Base-by-base conservation (phyloP, 2,797 vertebrate species). In the Serranus cabrilla region DNA sequence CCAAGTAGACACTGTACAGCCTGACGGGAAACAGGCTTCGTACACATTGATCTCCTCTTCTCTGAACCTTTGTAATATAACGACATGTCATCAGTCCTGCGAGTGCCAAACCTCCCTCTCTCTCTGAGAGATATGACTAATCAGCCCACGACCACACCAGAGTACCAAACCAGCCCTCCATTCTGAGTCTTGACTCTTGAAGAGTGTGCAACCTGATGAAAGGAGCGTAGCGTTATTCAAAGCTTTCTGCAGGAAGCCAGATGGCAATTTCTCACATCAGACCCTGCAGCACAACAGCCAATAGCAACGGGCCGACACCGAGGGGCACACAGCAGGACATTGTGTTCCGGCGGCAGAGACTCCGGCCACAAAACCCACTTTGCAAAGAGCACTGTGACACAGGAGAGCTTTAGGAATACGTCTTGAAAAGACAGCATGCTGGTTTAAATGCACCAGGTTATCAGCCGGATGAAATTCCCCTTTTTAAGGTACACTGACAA, bases 251-350 rank as follows among this genome's bases (percentile, higher is more conserved):
- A 65, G 42, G 65, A 82, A 72, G 81, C 86, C 87, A 91, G 89
- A 89, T 87, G 87, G 87, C 82, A 60, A 17, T 55, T 79, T 80
- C 71, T 82, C 82, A 82, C 83, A 85, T 81, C 84, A 77, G 74
- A 83, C 78, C 66, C 71, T 56, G 75, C 76, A 80, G 74, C 67
- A 75, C 52, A 74, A 63, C 63, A 57, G 74, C 74, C 71, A 78
- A 46, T n/a, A 78, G 66, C 64, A 42, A 58, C 0, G 37, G 43
- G 47, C 54, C 43, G 31, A 71, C 16, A 34, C 42, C 23, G 31
- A 56, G 17, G 51, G 12, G 20, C 51, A 59, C 65, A 20, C 11
- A 34, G 70, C 61, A 72, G 87, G 72, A 89, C 85, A 83, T 4
- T 1, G 57, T 69, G 89, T 78, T 61, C 85, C 50, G 13, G 56